Percentiles rank a stretch among this genome's conserved stretches.
These are phyloP conservation scores for Oreortyx pictus DNA, from an alignment of 2,797 vertebrate species.

Conservation along the genomic window DNA sequence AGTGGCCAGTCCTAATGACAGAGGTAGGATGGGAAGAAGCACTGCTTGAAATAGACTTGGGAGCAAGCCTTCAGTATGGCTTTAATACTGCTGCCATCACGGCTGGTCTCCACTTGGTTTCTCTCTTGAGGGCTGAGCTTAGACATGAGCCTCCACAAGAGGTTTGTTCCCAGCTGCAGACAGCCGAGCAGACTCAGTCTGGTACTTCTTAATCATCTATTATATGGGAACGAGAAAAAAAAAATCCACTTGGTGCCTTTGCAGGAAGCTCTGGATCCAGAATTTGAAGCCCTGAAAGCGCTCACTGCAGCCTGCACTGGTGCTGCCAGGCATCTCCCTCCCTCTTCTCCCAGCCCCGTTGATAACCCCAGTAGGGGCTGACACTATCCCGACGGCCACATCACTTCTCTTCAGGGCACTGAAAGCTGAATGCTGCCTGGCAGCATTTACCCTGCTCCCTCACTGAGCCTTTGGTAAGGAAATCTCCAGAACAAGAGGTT, in stretches of 20 bases:
- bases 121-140: not conserved
- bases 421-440: not conserved
- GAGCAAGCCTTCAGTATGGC: not conserved
- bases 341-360: not conserved
- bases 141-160: fast-evolving
- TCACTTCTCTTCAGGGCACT: slow-evolving; percentile 17
- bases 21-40: not conserved
- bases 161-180: not conserved
- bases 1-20: not conserved
- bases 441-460: not conserved
- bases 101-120: not conserved
- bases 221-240: not conserved
- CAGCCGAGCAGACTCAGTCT: not conserved
- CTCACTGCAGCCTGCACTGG: not conserved
- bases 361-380: not conserved
- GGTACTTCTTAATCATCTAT: not conserved
- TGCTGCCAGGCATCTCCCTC: not conserved
- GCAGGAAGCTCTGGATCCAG: not conserved
- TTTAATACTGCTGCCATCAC: not conserved
- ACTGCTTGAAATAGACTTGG: not conserved
- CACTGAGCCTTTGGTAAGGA: slow-evolving; percentile 20
- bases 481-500: not conserved
- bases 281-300: not conserved
- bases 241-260: not conserved
- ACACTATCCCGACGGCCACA: not conserved